Conservation (phyloP, 2,888 invertebrate genomes). For the Idaea dimidiata region DNA sequence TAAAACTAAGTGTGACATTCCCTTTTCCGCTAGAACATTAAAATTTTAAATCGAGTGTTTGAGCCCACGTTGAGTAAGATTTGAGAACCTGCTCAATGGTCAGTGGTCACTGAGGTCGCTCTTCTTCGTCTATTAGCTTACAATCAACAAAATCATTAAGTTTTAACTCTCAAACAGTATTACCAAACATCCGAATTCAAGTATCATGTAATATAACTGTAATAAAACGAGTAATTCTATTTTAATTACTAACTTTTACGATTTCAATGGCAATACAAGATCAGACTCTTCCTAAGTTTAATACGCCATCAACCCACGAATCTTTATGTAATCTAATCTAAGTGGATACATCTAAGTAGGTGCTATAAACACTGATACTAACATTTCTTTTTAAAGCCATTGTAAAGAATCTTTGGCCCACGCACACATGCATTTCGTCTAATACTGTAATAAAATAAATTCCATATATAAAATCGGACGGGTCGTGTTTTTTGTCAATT, state of each 20-base stretch:
- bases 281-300: neutral
- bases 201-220: slow-evolving; percentile 2
- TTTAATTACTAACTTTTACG: slow-evolving; percentile 1
- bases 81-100: neutral
- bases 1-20: slow-evolving; percentile 1
- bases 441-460: slow-evolving; percentile 74
- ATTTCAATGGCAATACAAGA: slow-evolving; percentile 1
- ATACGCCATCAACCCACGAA: slow-evolving; percentile 10
- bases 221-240: slow-evolving; percentile 3
- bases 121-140: neutral
- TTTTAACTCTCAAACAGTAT: neutral
- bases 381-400: slow-evolving; percentile 39
- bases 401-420: slow-evolving; percentile 52
- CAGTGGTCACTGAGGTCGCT: neutral
- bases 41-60: neutral
- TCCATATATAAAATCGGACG: slow-evolving; percentile 69
- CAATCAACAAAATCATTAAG: neutral
- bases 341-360: slow-evolving; percentile 29
- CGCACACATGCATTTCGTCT: slow-evolving; percentile 51
- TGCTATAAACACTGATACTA: slow-evolving; percentile 31
- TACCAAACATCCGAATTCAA: neutral
- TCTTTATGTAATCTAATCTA: slow-evolving; percentile 27
- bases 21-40: neutral
- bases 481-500: slow-evolving; percentile 76
- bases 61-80: neutral